Evolutionary conservation across 2,797 vertebrate species (phyloP), one percentile per base, ranked within the genome.

Genomic region (Melanotaenia trifasciata): DNA sequence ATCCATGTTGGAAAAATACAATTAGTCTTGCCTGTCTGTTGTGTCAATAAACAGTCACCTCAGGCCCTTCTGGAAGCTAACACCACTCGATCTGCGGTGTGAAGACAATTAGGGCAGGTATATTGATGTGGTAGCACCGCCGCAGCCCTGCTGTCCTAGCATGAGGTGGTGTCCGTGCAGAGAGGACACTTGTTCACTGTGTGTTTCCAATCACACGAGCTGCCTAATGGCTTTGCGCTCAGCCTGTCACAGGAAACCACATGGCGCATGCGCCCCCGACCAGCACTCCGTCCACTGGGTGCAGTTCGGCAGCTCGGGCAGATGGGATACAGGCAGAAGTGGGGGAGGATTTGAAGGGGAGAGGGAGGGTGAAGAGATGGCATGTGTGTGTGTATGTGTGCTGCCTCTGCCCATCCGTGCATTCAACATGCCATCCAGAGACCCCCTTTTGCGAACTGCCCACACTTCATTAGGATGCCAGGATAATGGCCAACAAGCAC

Each of bases 401-500:
- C 94, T 95, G 96, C 95, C 96, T 96, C 96, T 97, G 96, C 96
- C 97, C 96, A 97, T 95, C 94, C 94, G 94, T 96, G 96, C 95
- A 94, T 96, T 96, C 82, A 94, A 96, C 96, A 96, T 95, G 96
- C 85, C 96, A 96, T 96, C 95, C 96, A 95, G 95, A 92, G 90
- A 92, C 88, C 86, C 84, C 87, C 84, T 85, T 82, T 82, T 91
- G 94, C 90, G 93, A 94, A 95, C 96, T 96, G 95, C 96, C 96
- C 96, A 96, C 96, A 97, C 96, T 97, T 98, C 97, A 99, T 99
- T 98, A 98, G 96, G 94, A 98, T 96, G 96, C 96, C 95, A 97
- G 96, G 96, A 96, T 97, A 97, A 97, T 97, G 96, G 96, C 97
- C 97, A 96, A 97, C 96, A 96, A 97, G 96, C 96, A 95, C 96